Conservation (phyloP, 2,888 invertebrate species). For the Epirrhoe tristata region DNA sequence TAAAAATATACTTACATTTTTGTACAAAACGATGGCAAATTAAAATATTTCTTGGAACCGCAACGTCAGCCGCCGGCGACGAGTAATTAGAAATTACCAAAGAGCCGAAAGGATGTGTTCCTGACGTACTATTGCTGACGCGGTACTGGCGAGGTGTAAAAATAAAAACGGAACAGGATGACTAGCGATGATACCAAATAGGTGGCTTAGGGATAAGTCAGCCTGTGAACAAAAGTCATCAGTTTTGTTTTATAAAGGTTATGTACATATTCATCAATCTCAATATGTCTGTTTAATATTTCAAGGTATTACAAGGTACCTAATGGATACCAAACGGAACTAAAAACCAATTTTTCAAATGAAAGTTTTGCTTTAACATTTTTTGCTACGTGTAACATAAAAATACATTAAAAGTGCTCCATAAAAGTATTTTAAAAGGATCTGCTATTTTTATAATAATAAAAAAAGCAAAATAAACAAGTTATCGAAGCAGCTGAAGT, state of each 20-base stretch:
- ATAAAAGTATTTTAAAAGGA: not conserved
- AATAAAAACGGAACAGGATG: too few species aligned
- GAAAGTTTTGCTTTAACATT: not conserved
- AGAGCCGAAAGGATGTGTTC: slow-evolving; percentile 41
- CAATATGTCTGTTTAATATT: too few species aligned
- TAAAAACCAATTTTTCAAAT: not conserved
- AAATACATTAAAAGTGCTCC: too few species aligned
- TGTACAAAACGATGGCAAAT: not conserved
- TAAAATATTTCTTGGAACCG: slow-evolving; percentile 13
- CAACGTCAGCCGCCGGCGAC: slow-evolving; percentile 40
- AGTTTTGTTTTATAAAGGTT: too few species aligned
- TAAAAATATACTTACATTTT: not conserved
- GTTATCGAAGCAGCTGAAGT: not conserved
- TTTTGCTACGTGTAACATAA: not conserved
- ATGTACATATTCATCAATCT: too few species aligned
- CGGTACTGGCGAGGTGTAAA: slow-evolving; percentile 38
- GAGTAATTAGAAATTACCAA: slow-evolving; percentile 68
- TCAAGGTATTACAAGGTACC: too few species aligned
- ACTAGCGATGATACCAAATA: too few species aligned
- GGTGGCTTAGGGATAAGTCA: too few species aligned
- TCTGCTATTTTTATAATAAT: not conserved
- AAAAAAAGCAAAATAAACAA: not conserved
- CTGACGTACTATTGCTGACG: slow-evolving; percentile 51
- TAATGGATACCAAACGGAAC: too few species aligned
- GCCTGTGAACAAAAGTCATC: too few species aligned